Evolutionary conservation across 2,113 vertebrate species (phyloP).

Genomic region (Nothocercus julius): DNA sequence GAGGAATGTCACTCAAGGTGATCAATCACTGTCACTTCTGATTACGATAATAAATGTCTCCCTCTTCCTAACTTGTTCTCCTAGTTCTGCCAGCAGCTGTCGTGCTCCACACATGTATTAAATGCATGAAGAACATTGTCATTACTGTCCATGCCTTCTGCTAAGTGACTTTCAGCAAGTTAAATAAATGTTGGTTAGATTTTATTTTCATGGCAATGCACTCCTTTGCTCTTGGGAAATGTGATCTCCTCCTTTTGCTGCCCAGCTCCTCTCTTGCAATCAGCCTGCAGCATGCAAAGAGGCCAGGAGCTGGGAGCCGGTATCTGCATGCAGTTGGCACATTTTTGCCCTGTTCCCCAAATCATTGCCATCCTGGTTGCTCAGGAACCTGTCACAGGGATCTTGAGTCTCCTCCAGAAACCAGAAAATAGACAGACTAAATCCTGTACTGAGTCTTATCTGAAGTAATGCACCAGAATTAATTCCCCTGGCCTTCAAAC

Average conservation of each 20-base stretch:
- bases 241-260: not conserved
- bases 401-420: not conserved
- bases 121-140: not conserved
- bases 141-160: not conserved
- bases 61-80: not conserved
- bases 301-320: fast-evolving
- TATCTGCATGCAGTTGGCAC: fast-evolving
- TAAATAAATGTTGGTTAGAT: not conserved
- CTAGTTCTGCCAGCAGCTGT: not conserved
- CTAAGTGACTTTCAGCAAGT: not conserved
- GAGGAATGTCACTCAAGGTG: not conserved
- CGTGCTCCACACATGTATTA: fast-evolving
- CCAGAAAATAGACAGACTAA: not conserved
- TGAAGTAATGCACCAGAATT: too few relatives aligned
- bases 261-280: not conserved
- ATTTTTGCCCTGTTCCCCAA: not conserved
- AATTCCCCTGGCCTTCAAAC: fast-evolving
- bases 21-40: not conserved
- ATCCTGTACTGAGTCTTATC: not conserved
- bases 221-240: fast-evolving
- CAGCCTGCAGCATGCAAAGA: not conserved
- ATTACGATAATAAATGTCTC: not conserved
- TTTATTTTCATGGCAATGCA: not conserved
- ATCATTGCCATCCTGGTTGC: fast-evolving
- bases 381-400: not conserved